These are phyloP conservation scores for Eciton burchellii DNA, from an alignment of 1,140 invertebrate genomes.

Conservation along the genomic window DNA sequence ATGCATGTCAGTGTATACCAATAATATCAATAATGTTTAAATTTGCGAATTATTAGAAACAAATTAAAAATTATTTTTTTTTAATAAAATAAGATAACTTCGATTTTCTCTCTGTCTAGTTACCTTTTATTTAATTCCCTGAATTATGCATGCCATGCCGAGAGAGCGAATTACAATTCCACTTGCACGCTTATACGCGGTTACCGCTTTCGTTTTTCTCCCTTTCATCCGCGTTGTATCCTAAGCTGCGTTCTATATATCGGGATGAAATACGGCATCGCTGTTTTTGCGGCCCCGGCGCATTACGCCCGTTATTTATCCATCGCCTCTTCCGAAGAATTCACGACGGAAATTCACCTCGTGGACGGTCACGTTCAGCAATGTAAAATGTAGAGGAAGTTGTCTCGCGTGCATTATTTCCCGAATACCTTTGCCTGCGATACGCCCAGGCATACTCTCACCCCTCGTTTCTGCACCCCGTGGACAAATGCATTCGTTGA, in stretches of 20 bases:
- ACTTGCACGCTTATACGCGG: not conserved
- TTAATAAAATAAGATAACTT: not conserved
- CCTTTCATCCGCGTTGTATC: conserved; percentile 4
- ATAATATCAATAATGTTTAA: not conserved
- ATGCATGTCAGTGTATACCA: too few relatives aligned
- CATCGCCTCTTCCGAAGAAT: not conserved
- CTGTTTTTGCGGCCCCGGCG: conserved; percentile 23
- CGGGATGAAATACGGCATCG: conserved; percentile 21
- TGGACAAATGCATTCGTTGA: conserved; percentile 22
- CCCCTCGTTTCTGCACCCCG: not conserved
- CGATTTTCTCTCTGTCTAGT: not conserved
- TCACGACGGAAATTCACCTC: conserved; percentile 9
- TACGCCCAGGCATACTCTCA: conserved; percentile 10
- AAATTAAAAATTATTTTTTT: not conserved
- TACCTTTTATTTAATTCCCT: not conserved
- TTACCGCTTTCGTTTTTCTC: conserved; percentile 6
- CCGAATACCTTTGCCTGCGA: conserved; percentile 38
- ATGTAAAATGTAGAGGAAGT: conserved; percentile 73
- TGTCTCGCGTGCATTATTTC: conserved; percentile 68
- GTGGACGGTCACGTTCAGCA: conserved; percentile 20
- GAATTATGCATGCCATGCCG: not conserved
- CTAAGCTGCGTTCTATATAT: conserved; percentile 51
- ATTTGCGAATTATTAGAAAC: not conserved
- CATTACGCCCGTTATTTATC: conserved; percentile 51
- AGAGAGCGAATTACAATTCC: conserved; percentile 27